Conservation (phyloP, 1,140 invertebrate species). For the Zaprionus inermis region DNA sequence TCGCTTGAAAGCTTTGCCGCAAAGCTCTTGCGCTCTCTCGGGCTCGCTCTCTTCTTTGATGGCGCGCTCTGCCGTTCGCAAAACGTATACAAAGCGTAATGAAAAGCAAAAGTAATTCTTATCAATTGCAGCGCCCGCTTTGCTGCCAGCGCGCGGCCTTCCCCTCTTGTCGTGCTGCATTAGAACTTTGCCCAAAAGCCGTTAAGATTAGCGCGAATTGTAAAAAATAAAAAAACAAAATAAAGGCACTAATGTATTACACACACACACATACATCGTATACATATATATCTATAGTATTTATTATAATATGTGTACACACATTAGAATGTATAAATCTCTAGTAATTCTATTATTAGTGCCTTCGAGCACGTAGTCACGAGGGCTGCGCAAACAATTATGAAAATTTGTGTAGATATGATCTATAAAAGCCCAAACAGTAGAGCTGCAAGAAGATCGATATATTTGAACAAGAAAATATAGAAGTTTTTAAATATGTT, state of each 20-base stretch:
- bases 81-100: constrained; percentile 39
- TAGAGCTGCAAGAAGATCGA: no score
- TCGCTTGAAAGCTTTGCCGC: constrained; percentile 26
- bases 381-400: constrained; percentile 15
- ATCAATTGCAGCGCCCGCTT: constrained; percentile 50
- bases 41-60: neutral
- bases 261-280: constrained; percentile 2
- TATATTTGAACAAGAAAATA: no score
- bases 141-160: neutral
- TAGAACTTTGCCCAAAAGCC: constrained; percentile 69
- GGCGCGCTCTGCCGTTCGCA: neutral
- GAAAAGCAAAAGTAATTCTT: constrained; percentile 74
- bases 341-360: constrained; percentile 19
- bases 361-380: neutral
- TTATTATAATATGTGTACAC: neutral
- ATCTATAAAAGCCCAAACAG: no score
- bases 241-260: neutral
- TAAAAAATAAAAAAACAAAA: constrained; percentile 49
- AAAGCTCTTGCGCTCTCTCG: constrained; percentile 27
- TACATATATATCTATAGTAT: neutral
- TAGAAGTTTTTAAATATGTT: no score
- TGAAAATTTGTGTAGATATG: neutral
- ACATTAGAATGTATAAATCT: constrained; percentile 4
- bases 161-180: constrained; percentile 4
- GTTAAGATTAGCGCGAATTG: constrained; percentile 66